A percentile compares a stretch with the other conserved stretches of the same genome.
Conservation (phyloP, 2,797 vertebrate genomes). For the Botia almorhae region DNA sequence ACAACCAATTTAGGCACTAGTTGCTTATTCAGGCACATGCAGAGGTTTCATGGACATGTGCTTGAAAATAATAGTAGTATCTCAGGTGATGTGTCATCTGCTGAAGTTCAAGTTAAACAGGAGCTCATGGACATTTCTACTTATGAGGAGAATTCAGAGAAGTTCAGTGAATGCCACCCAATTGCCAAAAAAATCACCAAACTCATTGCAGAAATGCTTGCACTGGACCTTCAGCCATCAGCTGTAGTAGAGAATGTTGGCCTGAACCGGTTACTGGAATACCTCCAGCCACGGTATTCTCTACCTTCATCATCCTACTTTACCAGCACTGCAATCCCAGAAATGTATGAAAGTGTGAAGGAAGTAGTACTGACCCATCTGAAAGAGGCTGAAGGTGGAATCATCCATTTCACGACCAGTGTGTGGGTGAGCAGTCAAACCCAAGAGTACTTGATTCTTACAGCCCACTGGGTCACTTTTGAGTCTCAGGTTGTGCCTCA, state of each 20-base stretch:
- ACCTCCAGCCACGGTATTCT: conserved; percentile 94
- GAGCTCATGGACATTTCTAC: conserved; percentile 79
- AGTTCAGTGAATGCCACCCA: conserved; percentile 90
- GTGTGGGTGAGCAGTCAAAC: conserved; percentile 97
- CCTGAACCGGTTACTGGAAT: conserved; percentile 91
- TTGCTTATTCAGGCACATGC: conserved; percentile 94
- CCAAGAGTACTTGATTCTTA: conserved; percentile 93
- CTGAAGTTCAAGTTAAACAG: conserved; percentile 78
- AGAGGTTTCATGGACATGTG: conserved; percentile 90
- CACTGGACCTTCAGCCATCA: conserved; percentile 98
- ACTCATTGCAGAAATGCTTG: conserved; percentile 97
- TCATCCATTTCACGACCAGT: conserved; percentile 95
- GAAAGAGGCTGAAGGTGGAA: conserved; percentile 91
- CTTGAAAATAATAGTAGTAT: conserved; percentile 84
- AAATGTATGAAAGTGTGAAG: conserved; percentile 94
- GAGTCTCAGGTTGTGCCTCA: conserved; percentile 87
- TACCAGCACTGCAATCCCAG: conserved; percentile 95
- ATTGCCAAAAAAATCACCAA: conserved; percentile 98
- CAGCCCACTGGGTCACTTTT: conserved; percentile 95
- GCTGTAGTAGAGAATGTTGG: conserved; percentile 93
- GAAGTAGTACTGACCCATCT: conserved; percentile 89
- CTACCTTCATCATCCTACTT: conserved; percentile 92
- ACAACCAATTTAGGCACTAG: conserved; percentile 96
- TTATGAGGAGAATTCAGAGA: conserved; percentile 82
- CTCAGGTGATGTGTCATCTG: conserved; percentile 83